Evolutionary conservation across 2,113 vertebrate genomes (phyloP).

Genomic region (Halcyon senegalensis): DNA sequence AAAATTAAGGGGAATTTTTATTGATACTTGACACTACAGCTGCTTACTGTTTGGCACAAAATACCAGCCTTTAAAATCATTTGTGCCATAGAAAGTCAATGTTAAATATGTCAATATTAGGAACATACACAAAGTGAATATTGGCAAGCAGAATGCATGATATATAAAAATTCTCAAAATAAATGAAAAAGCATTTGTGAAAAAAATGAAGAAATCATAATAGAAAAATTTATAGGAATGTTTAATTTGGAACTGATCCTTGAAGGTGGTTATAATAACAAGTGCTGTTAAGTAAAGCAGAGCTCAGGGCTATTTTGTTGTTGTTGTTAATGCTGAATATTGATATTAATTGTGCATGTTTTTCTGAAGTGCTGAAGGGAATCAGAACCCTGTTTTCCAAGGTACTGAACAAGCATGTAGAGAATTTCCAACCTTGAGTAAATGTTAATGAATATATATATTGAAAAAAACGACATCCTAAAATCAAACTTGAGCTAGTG

Average conservation of each 20-base stretch:
- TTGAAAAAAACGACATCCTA: neutral
- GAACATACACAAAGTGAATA: neutral
- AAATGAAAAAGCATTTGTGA: neutral
- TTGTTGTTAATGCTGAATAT: neutral
- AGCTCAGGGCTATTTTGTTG: neutral
- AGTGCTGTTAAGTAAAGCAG: neutral
- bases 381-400: neutral
- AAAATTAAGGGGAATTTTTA: neutral
- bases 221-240: neutral
- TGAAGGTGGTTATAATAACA: neutral
- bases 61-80: rapidly evolving
- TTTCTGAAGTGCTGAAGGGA: neutral
- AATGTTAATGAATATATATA: neutral
- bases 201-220: neutral
- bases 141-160: neutral
- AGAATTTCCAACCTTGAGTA: neutral
- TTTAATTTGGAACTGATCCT: neutral
- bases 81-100: neutral
- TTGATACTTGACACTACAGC: neutral
- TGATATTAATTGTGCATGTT: neutral
- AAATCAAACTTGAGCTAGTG: neutral
- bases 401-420: neutral
- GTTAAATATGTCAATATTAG: neutral
- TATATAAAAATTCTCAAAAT: neutral
- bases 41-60: neutral